A percentile compares a stretch with the other conserved stretches of the same genome.
phyloP scores from a whole-genome alignment of 2,113 vertebrate species.

The Corydoras maculifer region DNA sequence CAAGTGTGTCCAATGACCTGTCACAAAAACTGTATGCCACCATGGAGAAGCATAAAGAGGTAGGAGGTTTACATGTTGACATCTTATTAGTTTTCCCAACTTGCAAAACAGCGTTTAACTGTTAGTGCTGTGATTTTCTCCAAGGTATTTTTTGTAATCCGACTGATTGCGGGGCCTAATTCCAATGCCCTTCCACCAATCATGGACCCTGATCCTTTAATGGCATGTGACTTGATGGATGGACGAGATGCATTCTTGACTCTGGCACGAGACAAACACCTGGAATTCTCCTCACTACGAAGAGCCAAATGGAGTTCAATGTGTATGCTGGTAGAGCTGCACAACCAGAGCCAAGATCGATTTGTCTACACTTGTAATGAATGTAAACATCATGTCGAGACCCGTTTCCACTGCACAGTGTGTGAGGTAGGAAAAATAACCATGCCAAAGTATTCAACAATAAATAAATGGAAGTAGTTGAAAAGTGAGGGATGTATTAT shows the following conservation, averaged over 20 bases:
- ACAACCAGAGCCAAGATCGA: slow-evolving; percentile 59
- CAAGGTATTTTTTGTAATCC: slow-evolving; percentile 98
- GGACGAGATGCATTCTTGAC: slow-evolving; percentile 95
- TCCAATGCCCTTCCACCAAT: slow-evolving; percentile 90
- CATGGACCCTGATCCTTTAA: slow-evolving; percentile 84
- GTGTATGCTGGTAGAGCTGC: slow-evolving; percentile 96
- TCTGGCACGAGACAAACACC: slow-evolving; percentile 44
- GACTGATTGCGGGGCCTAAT: slow-evolving; percentile 83
- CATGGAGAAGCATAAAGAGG: slow-evolving; percentile 99
- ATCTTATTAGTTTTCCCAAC: not conserved
- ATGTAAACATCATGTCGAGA: slow-evolving; percentile 98
- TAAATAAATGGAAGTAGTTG: no score
- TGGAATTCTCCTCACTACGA: slow-evolving; percentile 90
- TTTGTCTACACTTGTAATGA: slow-evolving; percentile 54
- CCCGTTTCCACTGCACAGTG: slow-evolving; percentile 94
- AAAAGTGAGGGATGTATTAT: no score
- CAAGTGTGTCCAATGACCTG: slow-evolving; percentile 93
- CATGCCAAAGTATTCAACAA: no score
- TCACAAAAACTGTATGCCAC: slow-evolving; percentile 96
- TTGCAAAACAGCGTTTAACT: not conserved
- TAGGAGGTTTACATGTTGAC: slow-evolving; percentile 39
- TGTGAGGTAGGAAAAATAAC: slow-evolving; percentile 76
- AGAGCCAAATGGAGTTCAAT: slow-evolving; percentile 94
- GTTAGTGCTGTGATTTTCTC: not conserved
- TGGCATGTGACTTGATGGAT: slow-evolving; percentile 96